Evolutionary conservation across 2,888 invertebrate genomes (phyloP).

Genomic region (Ophioninae sp.): DNA sequence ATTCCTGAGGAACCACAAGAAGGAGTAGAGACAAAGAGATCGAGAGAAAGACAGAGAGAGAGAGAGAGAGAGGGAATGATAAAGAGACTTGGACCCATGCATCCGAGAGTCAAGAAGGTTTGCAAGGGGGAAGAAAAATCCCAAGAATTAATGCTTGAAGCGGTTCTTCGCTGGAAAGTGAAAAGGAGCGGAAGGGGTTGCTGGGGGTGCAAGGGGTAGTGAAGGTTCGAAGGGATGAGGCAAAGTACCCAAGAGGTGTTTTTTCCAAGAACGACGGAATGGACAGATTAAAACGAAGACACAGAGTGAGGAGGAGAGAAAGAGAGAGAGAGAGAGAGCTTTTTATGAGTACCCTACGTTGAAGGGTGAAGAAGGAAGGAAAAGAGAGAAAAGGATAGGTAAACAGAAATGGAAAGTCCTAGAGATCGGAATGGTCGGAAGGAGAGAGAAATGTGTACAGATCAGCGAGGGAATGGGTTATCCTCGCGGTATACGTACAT

Average conservation of each 20-base stretch:
- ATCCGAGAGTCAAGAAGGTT: not conserved
- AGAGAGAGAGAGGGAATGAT: slow-evolving; percentile 3
- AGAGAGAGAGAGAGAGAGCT: slow-evolving; percentile 6
- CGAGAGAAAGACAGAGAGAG: not conserved
- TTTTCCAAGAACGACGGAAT: slow-evolving; percentile 10
- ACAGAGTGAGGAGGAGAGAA: slow-evolving; percentile 12
- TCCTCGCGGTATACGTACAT: slow-evolving; percentile 42
- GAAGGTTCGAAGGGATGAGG: slow-evolving; percentile 13
- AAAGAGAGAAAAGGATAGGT: slow-evolving; percentile 53
- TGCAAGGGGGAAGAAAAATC: slow-evolving; percentile 12
- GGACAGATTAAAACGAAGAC: slow-evolving; percentile 7
- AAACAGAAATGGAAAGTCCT: slow-evolving; percentile 44
- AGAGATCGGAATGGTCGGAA: slow-evolving; percentile 47
- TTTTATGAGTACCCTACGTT: slow-evolving; percentile 52
- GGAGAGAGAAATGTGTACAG: slow-evolving; percentile 25
- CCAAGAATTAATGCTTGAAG: slow-evolving; percentile 46
- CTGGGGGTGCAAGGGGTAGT: slow-evolving; percentile 28
- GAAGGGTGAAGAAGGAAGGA: slow-evolving; percentile 38
- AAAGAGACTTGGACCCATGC: too few relatives aligned
- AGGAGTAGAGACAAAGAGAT: not conserved
- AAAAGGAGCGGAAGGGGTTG: slow-evolving; percentile 26
- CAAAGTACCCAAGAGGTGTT: slow-evolving; percentile 9
- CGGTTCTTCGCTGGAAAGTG: slow-evolving; percentile 38
- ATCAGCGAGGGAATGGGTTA: slow-evolving; percentile 41
- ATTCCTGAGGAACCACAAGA: slow-evolving; percentile 13